Percentiles rank a stretch among this genome's conserved stretches.
Evolutionary conservation across 2,113 vertebrate genomes (phyloP).

Genomic region (Paedocypris sp.): DNA sequence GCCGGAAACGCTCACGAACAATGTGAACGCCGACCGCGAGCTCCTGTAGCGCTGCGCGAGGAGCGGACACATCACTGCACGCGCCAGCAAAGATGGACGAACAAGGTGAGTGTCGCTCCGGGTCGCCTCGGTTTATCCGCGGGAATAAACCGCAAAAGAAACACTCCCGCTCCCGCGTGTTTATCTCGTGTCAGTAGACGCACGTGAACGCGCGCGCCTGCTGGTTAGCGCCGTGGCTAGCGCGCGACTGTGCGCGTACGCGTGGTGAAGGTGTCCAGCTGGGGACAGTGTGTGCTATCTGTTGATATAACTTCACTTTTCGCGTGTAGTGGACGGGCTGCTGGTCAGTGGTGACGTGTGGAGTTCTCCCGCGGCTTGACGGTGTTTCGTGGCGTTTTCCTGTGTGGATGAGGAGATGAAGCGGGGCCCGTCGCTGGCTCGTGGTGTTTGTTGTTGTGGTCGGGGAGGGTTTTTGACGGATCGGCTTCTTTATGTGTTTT

Average conservation of each 20-base stretch:
- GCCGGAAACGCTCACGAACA: constrained; percentile 11
- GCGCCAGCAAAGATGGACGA: background rate
- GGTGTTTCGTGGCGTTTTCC: too few relatives aligned
- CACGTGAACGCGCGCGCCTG: background rate
- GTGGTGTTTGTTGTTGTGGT: too few relatives aligned
- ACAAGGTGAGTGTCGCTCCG: background rate
- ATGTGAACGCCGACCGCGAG: constrained; percentile 10
- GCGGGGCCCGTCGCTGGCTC: too few relatives aligned
- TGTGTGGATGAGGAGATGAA: too few relatives aligned
- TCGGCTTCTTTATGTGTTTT: too few relatives aligned
- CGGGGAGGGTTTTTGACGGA: too few relatives aligned
- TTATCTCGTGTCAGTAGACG: too few relatives aligned
- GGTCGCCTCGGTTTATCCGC: background rate
- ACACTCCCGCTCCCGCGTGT: too few relatives aligned
- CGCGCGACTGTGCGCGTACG: background rate
- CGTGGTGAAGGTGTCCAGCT: constrained; percentile 2
- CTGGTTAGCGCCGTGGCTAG: constrained; percentile 16
- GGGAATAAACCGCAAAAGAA: too few relatives aligned
- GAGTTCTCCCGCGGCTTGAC: too few relatives aligned
- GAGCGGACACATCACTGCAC: background rate
- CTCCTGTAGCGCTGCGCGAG: constrained; percentile 7
- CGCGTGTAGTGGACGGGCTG: background rate
- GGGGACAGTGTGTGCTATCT: constrained; percentile 3
- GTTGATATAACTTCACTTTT: background rate
- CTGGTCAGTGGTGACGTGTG: background rate